Evolutionary conservation across 2,888 invertebrate species (phyloP).

Genomic region (Smittia sp.): DNA sequence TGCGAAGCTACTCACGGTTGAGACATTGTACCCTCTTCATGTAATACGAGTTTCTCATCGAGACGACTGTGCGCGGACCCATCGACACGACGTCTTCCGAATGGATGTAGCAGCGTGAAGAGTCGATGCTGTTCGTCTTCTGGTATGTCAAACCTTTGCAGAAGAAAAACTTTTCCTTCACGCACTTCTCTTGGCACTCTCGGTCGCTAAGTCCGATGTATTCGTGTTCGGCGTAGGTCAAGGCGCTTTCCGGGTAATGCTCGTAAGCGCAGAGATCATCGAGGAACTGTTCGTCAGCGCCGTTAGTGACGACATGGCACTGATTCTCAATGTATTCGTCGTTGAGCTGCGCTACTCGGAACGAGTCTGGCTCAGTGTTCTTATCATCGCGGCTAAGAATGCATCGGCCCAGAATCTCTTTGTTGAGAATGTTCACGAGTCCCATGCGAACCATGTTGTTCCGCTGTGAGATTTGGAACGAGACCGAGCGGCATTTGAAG

Average conservation of each 20-base stretch:
- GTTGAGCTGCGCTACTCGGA: slow-evolving; percentile 69
- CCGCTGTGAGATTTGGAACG: slow-evolving; percentile 55
- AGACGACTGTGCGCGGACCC: slow-evolving; percentile 67
- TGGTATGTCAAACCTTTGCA: slow-evolving; percentile 67
- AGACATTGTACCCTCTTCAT: slow-evolving; percentile 79
- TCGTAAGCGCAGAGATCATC: slow-evolving; percentile 64
- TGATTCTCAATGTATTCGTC: slow-evolving; percentile 83
- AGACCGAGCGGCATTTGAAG: slow-evolving; percentile 59
- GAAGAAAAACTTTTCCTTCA: slow-evolving; percentile 62
- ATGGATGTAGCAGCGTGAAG: slow-evolving; percentile 65
- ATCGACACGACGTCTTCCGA: slow-evolving; percentile 78
- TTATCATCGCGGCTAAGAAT: slow-evolving; percentile 70
- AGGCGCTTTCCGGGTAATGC: slow-evolving; percentile 67
- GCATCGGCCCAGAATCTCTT: slow-evolving; percentile 60
- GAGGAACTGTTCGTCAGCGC: slow-evolving; percentile 21
- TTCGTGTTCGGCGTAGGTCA: slow-evolving; percentile 59
- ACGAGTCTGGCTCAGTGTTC: slow-evolving; percentile 72
- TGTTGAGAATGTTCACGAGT: slow-evolving; percentile 48
- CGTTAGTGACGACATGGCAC: slow-evolving; percentile 53
- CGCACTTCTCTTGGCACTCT: slow-evolving; percentile 64
- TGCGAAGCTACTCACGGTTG: slow-evolving; percentile 63
- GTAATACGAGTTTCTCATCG: slow-evolving; percentile 63
- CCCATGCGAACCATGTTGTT: slow-evolving; percentile 54
- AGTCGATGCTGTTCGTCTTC: slow-evolving; percentile 45
- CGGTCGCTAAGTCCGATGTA: slow-evolving; percentile 51